phyloP scores from a whole-genome alignment of 2,797 vertebrate species.

The Pangasius djambal region DNA sequence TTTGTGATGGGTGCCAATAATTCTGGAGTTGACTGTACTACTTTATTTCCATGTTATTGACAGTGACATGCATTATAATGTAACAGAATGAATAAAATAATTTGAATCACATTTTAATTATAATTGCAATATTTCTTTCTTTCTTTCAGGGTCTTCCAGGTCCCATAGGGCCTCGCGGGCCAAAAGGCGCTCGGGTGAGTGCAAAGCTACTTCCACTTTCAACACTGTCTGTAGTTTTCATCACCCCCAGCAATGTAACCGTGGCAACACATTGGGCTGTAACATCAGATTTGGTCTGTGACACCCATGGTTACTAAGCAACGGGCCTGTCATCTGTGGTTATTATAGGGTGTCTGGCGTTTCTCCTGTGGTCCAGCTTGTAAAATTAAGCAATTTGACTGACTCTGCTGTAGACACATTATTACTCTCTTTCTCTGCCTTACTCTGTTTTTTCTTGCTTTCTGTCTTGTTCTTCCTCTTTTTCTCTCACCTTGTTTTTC shows the following conservation, averaged over 20 bases:
- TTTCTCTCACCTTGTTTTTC: background rate
- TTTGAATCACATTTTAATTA: background rate
- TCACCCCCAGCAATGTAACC: background rate
- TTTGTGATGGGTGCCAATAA: background rate
- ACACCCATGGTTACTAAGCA: slow-evolving; percentile 1
- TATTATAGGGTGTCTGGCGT: slow-evolving; percentile 15
- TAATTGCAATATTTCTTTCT: slow-evolving; percentile 23
- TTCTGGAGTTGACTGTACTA: background rate
- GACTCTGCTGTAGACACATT: background rate
- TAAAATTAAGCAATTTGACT: slow-evolving; percentile 34
- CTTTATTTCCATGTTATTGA: background rate
- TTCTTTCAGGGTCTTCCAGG: slow-evolving; percentile 56
- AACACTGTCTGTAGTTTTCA: slow-evolving; percentile 7
- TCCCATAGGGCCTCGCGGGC: slow-evolving; percentile 56
- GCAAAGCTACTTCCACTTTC: slow-evolving; percentile 23
- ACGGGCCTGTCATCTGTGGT: slow-evolving; percentile 4
- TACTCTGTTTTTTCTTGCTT: background rate
- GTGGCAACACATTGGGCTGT: background rate
- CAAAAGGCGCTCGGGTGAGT: slow-evolving; percentile 60
- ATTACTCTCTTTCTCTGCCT: background rate
- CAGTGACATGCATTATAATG: background rate
- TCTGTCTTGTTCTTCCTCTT: background rate
- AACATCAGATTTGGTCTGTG: background rate
- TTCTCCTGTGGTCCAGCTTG: background rate
- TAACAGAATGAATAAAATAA: background rate